These are phyloP conservation scores for Chrysodeixis includens DNA, from an alignment of 2,888 invertebrate species.

Conservation along the genomic window DNA sequence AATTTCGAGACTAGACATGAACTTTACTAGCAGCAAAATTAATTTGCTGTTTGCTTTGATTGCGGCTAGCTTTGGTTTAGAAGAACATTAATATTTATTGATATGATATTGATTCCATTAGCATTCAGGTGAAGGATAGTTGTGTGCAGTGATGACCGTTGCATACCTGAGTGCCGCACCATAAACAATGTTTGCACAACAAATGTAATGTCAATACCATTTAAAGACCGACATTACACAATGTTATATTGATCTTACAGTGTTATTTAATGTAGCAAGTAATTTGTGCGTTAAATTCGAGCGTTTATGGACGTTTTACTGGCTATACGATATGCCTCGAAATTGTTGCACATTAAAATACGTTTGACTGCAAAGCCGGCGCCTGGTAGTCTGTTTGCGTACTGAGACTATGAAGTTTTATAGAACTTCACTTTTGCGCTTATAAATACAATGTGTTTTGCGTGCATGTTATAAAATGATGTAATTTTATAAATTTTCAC, in stretches of 20 bases:
- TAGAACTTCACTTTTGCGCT: neutral
- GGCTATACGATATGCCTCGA: neutral
- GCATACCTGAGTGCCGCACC: neutral
- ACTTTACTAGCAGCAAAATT: neutral
- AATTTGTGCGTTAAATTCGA: constrained; percentile 2
- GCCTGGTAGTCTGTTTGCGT: neutral
- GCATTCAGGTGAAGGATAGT: constrained; percentile 17
- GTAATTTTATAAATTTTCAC: neutral
- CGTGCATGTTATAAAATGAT: neutral
- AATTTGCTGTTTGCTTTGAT: neutral
- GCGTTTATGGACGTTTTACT: neutral
- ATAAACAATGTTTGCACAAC: neutral
- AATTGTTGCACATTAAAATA: neutral
- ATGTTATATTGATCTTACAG: neutral
- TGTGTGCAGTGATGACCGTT: neutral
- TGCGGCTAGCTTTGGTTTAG: neutral
- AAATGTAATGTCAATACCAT: neutral
- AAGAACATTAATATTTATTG: neutral
- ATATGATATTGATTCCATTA: neutral
- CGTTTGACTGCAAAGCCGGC: neutral
- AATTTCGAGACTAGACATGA: neutral
- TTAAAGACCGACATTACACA: neutral
- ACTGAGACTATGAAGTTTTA: neutral
- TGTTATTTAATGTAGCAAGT: constrained; percentile 1
- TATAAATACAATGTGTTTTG: neutral